Evolutionary conservation across 2,113 vertebrate species (phyloP).

Genomic region (Ibidorhyncha struthersii): DNA sequence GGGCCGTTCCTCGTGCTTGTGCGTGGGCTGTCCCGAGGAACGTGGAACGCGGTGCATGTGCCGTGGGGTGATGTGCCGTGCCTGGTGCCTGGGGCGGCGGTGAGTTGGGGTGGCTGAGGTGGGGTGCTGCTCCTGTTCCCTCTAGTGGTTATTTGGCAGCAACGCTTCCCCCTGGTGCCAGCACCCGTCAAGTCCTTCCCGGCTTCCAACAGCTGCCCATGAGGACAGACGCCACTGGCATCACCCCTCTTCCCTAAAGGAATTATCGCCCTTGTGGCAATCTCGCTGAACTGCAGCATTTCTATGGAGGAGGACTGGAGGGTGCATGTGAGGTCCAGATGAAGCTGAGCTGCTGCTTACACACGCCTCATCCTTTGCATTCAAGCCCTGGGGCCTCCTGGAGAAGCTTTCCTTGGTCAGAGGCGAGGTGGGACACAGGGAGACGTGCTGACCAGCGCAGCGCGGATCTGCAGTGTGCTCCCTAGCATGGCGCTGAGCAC

Average conservation of each 20-base stretch:
- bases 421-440: not conserved
- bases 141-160: not conserved
- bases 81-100: no score
- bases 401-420: not conserved
- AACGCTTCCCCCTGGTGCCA: not conserved
- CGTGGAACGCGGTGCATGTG: not conserved
- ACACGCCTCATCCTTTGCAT: not conserved
- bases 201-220: not conserved
- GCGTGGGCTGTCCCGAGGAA: not conserved
- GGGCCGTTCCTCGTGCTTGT: not conserved
- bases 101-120: no score
- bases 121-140: not conserved
- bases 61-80: not conserved
- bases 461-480: not conserved
- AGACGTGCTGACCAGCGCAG: accelerated
- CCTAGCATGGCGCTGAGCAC: accelerated
- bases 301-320: not conserved
- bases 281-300: not conserved
- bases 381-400: not conserved
- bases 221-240: not conserved
- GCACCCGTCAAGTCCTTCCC: not conserved
- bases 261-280: accelerated
- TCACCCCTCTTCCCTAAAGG: no score
- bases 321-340: not conserved
- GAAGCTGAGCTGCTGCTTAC: not conserved